Evolutionary conservation across 1,140 invertebrate species (phyloP).

Genomic region (Bombus waltoni): DNA sequence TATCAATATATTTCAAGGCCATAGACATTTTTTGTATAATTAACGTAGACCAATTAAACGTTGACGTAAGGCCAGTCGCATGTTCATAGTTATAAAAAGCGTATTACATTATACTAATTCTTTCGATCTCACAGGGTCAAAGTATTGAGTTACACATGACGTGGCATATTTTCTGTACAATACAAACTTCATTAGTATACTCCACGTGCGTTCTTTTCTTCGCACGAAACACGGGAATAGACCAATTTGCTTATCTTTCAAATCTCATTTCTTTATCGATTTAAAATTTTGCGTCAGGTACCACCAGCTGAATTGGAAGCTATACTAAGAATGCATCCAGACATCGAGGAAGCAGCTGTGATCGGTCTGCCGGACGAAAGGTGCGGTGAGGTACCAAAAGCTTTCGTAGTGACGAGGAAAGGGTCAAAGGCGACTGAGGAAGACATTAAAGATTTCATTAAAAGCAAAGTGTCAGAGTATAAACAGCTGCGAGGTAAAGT

Average conservation of each 20-base stretch:
- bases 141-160: rapidly evolving
- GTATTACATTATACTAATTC: rapidly evolving
- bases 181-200: too few species aligned
- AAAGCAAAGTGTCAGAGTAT: slow-evolving; percentile 86
- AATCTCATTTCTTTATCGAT: not conserved
- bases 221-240: not conserved
- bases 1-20: too few species aligned
- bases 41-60: not conserved
- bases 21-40: too few species aligned
- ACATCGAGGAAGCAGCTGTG: slow-evolving; percentile 91
- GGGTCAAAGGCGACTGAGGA: slow-evolving; percentile 69
- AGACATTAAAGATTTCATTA: slow-evolving; percentile 83
- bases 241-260: not conserved
- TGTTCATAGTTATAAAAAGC: not conserved
- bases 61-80: not conserved
- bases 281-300: slow-evolving; percentile 84
- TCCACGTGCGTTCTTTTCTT: not conserved
- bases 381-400: slow-evolving; percentile 90
- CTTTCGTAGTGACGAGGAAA: slow-evolving; percentile 85
- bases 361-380: slow-evolving; percentile 89
- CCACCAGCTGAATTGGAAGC: slow-evolving; percentile 94
- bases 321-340: slow-evolving; percentile 89
- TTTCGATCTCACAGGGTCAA: not conserved
- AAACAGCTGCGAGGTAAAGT: slow-evolving; percentile 84
- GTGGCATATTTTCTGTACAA: not conserved